Conservation (phyloP, 2,888 invertebrate genomes). For the Tineola bisselliella region DNA sequence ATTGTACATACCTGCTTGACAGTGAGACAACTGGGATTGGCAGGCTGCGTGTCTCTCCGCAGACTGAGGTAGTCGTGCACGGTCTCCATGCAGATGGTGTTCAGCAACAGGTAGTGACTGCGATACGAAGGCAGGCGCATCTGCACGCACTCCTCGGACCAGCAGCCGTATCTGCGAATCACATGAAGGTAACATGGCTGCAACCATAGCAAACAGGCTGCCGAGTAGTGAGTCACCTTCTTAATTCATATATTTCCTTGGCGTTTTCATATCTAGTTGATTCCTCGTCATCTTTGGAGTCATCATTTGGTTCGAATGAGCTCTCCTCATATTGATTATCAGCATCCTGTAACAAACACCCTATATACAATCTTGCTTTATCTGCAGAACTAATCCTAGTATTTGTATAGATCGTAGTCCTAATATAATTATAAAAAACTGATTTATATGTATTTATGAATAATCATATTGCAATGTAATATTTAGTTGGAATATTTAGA, state of each 20-base stretch:
- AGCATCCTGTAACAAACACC: background rate
- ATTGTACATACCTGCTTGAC: conserved; percentile 74
- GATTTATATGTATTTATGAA: too few species aligned
- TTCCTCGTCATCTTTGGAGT: conserved; percentile 26
- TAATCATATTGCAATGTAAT: too few species aligned
- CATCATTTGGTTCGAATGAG: conserved; percentile 17
- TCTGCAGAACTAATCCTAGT: too few species aligned
- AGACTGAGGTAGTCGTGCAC: conserved; percentile 90
- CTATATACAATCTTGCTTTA: too few species aligned
- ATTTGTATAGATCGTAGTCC: too few species aligned
- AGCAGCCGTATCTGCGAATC: conserved; percentile 72
- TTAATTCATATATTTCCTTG: conserved; percentile 27
- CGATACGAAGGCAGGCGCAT: conserved; percentile 87
- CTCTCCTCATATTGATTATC: background rate
- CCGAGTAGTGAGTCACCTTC: conserved; percentile 23
- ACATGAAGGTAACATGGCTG: too few species aligned
- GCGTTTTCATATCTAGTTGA: conserved; percentile 20
- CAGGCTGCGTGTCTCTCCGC: conserved; percentile 83
- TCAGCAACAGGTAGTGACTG: conserved; percentile 85
- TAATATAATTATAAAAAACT: too few species aligned
- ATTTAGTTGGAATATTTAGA: too few species aligned
- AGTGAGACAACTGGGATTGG: conserved; percentile 85
- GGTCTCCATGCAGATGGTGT: conserved; percentile 88
- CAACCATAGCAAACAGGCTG: too few species aligned
- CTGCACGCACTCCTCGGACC: conserved; percentile 79